Evolutionary conservation across 2,113 vertebrate species (phyloP), one percentile per base, ranked within the genome.

Genomic region (Melanerpes aurifrons): DNA sequence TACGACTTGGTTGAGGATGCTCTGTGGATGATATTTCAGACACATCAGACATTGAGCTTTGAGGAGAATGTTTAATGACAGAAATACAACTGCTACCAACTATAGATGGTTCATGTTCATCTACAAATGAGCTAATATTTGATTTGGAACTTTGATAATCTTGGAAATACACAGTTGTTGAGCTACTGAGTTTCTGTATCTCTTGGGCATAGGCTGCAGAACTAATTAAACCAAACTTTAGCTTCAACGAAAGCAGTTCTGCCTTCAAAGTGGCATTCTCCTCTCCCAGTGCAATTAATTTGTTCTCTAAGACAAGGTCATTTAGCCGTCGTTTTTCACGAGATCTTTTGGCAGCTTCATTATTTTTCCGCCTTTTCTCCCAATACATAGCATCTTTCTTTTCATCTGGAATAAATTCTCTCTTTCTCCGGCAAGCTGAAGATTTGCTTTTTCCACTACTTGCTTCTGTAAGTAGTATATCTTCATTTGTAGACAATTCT

Each of bases 251-350:
- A 68, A 99, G 98, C 93, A 99, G 97, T 94, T 99, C 99, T 0
- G 99, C 98, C 95, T 98, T 99, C 58, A 99, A 97, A 74, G 98
- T 98, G 53, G 99, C 98, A 15, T 99, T 99, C 88, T 99, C 99
- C 87, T 99, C 98, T 43, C 99, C 99, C 22, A 99, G 97, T 4
- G 98, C 99, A 95, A 99, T 98, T 77, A 99, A 97, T 96, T 99
- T 99, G 98, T 98, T 99, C 98, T 99, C 99, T 22, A 99, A 97
- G 89, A 99, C 99, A 98, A 99, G 98, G 97, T 99, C 99, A 19
- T 99, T 99, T 58, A 99, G 97, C 13, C 99, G 97, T 3, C 99
- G 97, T 91, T 99, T 99, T 97, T 99, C 99, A 74, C 99, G 98
- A 5, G 99, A 99, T 72, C 99, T 98, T 88, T 99, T 99, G 74